Percentiles rank a stretch among this genome's conserved stretches.
Evolutionary conservation across 2,888 invertebrate genomes (phyloP).

Genomic region (Xanthorhoe spadicearia): DNA sequence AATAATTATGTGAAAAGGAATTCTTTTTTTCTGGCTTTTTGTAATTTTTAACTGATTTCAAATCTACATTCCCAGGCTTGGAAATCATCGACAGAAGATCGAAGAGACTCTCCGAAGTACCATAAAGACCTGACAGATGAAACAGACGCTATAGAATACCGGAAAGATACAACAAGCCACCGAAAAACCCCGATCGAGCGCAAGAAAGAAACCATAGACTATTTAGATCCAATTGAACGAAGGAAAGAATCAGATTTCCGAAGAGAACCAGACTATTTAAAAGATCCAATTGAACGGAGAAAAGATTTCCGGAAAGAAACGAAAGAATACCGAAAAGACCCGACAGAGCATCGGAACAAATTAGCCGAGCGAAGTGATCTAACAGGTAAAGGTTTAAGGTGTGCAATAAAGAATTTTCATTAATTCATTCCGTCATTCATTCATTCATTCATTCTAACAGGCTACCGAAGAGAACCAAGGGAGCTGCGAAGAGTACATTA

Average conservation of each 20-base stretch:
- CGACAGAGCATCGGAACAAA: slow-evolving; percentile 42
- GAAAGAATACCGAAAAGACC: neutral
- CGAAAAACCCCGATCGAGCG: neutral
- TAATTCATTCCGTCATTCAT: no score
- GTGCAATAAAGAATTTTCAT: no score
- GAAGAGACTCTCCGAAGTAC: slow-evolving; percentile 35
- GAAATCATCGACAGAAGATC: slow-evolving; percentile 46
- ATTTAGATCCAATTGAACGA: slow-evolving; percentile 34
- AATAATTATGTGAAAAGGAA: no score
- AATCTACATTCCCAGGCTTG: slow-evolving; percentile 52
- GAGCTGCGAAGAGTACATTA: slow-evolving; percentile 55
- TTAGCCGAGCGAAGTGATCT: slow-evolving; percentile 21
- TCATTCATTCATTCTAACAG: no score
- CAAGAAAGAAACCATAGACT: slow-evolving; percentile 21
- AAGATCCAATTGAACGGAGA: slow-evolving; percentile 34
- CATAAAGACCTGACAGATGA: neutral
- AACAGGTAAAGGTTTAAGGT: no score
- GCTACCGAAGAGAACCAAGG: slow-evolving; percentile 42
- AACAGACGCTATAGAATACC: neutral
- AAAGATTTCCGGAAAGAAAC: neutral
- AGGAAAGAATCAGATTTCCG: slow-evolving; percentile 19
- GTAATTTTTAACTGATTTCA: neutral
- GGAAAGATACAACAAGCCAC: neutral
- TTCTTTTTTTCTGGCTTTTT: neutral
- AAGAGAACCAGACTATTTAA: slow-evolving; percentile 36